A percentile compares a stretch with the other conserved stretches of the same genome.
Evolutionary conservation across 1,140 invertebrate species (phyloP).

Genomic region (Rhopalosiphum maidis): DNA sequence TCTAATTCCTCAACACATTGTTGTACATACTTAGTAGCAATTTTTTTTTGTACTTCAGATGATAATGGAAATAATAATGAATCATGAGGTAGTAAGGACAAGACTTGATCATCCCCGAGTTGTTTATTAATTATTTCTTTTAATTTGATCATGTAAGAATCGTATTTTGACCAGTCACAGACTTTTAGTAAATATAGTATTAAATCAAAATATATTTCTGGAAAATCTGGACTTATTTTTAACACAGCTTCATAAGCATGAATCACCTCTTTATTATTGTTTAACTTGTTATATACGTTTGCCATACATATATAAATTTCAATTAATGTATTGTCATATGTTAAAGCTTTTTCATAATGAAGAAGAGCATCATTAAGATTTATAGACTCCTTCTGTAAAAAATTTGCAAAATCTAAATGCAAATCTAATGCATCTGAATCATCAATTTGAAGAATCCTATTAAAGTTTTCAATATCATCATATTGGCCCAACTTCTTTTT

Average conservation of each 20-base stretch:
- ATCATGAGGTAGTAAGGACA: conserved; percentile 98
- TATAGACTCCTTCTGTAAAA: background rate
- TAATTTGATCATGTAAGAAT: conserved; percentile 91
- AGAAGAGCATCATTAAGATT: conserved; percentile 96
- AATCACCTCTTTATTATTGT: conserved; percentile 96
- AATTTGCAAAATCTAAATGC: background rate
- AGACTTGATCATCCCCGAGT: conserved; percentile 90
- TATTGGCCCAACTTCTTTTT: background rate
- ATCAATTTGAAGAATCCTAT: background rate
- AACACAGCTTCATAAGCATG: conserved; percentile 94
- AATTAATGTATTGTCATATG: conserved; percentile 96
- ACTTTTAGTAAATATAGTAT: conserved; percentile 98
- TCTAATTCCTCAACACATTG: conserved; percentile 94
- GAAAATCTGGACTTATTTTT: conserved; percentile 98
- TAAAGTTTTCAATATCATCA: background rate
- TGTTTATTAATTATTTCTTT: conserved; percentile 96
- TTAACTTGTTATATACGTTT: conserved; percentile 98
- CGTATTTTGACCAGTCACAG: conserved; percentile 98
- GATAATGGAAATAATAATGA: conserved; percentile 98
- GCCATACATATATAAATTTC: conserved; percentile 99
- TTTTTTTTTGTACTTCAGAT: conserved; percentile 91
- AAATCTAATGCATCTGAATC: background rate
- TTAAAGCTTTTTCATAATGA: conserved; percentile 99
- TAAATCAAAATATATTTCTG: conserved; percentile 98
- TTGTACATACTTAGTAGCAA: conserved; percentile 94